Evolutionary conservation across 1,140 invertebrate genomes (phyloP).

Genomic region (Ectropis grisescens): DNA sequence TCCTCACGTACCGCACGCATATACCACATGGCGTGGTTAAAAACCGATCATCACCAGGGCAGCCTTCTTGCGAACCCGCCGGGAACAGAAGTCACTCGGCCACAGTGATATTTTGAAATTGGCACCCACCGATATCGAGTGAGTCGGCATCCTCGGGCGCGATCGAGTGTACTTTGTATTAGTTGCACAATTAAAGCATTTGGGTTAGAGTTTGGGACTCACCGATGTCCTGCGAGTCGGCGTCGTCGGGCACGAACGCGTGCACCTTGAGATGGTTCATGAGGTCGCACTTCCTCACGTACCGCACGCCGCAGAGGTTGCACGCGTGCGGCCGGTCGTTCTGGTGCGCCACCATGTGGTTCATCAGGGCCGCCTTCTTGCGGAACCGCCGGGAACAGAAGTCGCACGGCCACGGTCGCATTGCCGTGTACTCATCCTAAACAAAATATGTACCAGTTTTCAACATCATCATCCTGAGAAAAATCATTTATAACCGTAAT

Average conservation of each 20-base stretch:
- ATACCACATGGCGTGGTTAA: background rate
- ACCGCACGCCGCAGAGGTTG: conserved; percentile 83
- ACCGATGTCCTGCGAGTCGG: conserved; percentile 32
- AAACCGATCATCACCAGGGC: too few species aligned
- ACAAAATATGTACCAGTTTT: too few species aligned
- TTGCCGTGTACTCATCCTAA: conserved; percentile 81
- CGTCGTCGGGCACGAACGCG: conserved; percentile 75
- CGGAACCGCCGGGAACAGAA: conserved; percentile 86
- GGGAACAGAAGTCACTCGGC: too few species aligned
- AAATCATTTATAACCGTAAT: too few species aligned
- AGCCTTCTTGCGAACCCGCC: too few species aligned
- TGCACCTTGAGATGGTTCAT: conserved; percentile 87
- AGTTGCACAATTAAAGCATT: too few species aligned
- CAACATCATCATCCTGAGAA: too few species aligned
- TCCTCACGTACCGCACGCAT: conserved; percentile 81
- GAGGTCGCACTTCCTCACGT: conserved; percentile 81
- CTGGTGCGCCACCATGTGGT: conserved; percentile 87
- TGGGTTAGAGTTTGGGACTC: too few species aligned
- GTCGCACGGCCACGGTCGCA: conserved; percentile 87
- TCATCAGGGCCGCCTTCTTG: conserved; percentile 86
- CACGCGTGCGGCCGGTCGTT: conserved; percentile 83
- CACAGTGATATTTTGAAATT: too few species aligned
- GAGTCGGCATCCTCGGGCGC: conserved; percentile 69
- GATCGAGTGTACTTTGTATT: conserved; percentile 84
- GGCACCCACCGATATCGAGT: conserved; percentile 33